A percentile compares a stretch with the other conserved stretches of the same genome.
phyloP scores from a whole-genome alignment of 2,797 vertebrate species.

The Tokudaia tokunoshimensis region DNA sequence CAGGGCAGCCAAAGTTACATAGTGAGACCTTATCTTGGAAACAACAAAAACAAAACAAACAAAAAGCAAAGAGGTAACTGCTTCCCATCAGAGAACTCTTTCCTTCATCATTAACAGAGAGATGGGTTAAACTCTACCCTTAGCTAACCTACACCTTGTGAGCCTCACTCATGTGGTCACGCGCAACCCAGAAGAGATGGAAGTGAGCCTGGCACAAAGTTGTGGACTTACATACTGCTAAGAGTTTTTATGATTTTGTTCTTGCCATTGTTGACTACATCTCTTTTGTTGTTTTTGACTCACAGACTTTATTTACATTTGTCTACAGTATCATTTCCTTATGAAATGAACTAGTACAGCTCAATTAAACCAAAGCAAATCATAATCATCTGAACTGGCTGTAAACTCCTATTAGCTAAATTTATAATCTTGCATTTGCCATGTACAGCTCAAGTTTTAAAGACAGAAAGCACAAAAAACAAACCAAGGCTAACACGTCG shows the following conservation, averaged over 20 bases:
- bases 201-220: background rate
- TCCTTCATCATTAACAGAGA: background rate
- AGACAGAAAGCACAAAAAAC: constrained; percentile 88
- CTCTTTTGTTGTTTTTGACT: constrained; percentile 75
- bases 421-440: constrained; percentile 84
- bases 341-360: constrained; percentile 86
- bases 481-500: constrained; percentile 86
- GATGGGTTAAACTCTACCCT: background rate
- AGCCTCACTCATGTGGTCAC: no score
- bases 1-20: background rate
- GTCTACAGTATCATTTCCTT: constrained; percentile 88
- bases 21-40: no score
- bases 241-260: background rate
- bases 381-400: constrained; percentile 83
- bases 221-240: background rate
- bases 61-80: background rate
- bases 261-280: background rate
- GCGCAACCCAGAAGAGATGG: background rate
- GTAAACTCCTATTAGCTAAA: constrained; percentile 83
- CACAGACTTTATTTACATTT: constrained; percentile 92
- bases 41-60: background rate
- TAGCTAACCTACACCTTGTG: background rate
- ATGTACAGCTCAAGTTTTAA: constrained; percentile 88
- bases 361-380: constrained; percentile 88
- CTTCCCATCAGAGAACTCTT: background rate